Base-by-base conservation (phyloP, 2,888 invertebrate genomes). In the Heliconius hortense region DNA sequence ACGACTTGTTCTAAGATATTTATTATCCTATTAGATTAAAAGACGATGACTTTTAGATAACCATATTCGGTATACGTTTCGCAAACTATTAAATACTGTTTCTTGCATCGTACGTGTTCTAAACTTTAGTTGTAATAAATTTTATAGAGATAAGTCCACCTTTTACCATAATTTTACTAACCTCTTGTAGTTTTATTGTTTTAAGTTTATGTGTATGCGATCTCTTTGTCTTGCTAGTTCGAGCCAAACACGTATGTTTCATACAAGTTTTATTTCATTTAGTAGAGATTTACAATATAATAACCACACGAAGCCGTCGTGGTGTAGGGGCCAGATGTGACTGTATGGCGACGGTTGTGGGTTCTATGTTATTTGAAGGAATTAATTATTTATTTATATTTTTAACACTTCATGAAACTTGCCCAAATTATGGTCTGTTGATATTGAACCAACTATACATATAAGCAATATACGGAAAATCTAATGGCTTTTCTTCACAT, bases 41-140 rank as follows among this genome's bases (percentile, higher is more conserved):
- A 62, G 28, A 62, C 28, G 4, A 7, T 18, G 62, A 62, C 60
- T 28, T 28, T 62, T 8, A 15, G 60, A 60, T 60, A 10, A 13
- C n/a, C 21, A 35, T 35, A n/a, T n/a, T 35, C 10, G 21, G 35
- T 63, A 10, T 35, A n/a, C 31, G 31, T 39, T 63, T 64, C n/a
- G 64, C 64, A 31, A 64, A n/a, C 35, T n/a, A 64, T 35, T 64
- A 4, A 64, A 39, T 64, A n/a, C 13, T 64, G 13, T 13, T 39
- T 64, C 35, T 39, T 39, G n/a, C 35, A 15, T 64, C 13, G 64
- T n/a, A n/a, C 35, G 64, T 64, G 64, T 64, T 64, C 35, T 64
- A 39, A 31, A 35, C 63, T 63, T 63, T 21, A 21, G 31, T 10
- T 11, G 4, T 31, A 63, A 63, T 63, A 64, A 35, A 64, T 39